Percentiles rank a stretch among this genome's conserved stretches.
Evolutionary conservation across 1,140 invertebrate species (phyloP).

Genomic region (Pectinophora gossypiella): DNA sequence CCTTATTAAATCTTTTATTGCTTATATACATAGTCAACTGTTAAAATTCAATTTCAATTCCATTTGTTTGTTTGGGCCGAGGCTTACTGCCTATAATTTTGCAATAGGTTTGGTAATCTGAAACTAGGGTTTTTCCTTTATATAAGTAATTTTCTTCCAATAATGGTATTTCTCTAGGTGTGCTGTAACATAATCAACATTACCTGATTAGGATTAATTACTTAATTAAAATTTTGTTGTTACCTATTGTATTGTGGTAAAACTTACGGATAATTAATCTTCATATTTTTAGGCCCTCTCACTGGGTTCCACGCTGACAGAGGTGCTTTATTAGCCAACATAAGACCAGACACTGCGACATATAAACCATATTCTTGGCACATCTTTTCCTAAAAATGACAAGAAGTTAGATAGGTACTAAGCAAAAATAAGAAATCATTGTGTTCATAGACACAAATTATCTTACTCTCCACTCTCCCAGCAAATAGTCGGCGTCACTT

Average conservation of each 20-base stretch:
- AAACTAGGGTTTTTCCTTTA: conserved; percentile 59
- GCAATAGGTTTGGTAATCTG: conserved; percentile 68
- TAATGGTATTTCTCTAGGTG: conserved; percentile 28
- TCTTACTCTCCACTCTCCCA: conserved; percentile 80
- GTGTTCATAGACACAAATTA: too few relatives aligned
- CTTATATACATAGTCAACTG: too few relatives aligned
- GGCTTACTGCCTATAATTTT: conserved; percentile 61
- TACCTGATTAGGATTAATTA: too few relatives aligned
- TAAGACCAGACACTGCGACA: conserved; percentile 79
- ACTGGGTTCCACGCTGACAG: conserved; percentile 84
- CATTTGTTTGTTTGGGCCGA: conserved; percentile 7
- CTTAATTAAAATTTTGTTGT: too few relatives aligned
- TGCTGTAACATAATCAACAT: too few relatives aligned
- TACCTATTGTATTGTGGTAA: background rate
- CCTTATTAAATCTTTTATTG: too few relatives aligned
- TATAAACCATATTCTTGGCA: conserved; percentile 75
- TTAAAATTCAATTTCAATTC: conserved; percentile 5
- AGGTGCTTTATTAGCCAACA: conserved; percentile 81
- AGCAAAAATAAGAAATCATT: too few relatives aligned
- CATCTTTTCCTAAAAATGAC: conserved; percentile 68
- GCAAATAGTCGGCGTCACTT: conserved; percentile 78
- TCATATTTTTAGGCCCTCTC: conserved; percentile 73
- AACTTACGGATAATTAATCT: conserved; percentile 66
- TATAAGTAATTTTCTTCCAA: conserved; percentile 51
- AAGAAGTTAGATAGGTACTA: too few relatives aligned